Base-by-base conservation (phyloP, 2,797 vertebrate species). In the Amblyraja radiata region DNA sequence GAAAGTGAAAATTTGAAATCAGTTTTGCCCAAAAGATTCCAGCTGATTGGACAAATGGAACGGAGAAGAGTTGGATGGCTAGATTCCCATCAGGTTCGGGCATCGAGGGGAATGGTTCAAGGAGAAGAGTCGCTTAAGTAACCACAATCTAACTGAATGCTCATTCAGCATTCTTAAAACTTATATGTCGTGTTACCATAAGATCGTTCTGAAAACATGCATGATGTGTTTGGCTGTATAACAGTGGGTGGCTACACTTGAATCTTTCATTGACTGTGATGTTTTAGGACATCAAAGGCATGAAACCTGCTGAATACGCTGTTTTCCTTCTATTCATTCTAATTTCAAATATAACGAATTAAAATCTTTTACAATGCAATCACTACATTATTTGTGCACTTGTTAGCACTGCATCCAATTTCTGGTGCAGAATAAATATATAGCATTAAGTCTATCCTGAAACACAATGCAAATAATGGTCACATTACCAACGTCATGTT, bases 331-430 rank as follows among this genome's bases (percentile, higher is more conserved):
- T 68, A 18, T 21, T n/a, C 36, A 23, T 68, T 68, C 65, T 63
- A 88, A 74, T 21, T 32, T 8, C 61, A 68, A 88, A 88, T 36
- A 84, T 28, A 84, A 32, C 14, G 23, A 16, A 10, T 88, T 68
- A 36, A 88, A 36, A 18, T 18, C 14, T 68, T 74, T 23, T 73
- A 5, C 68, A 74, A 14, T 54, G 10, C 11, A 74, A 71, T 25
- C 1, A 18, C 90, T 92, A 63, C 61, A 91, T 54, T 74, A 91
- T 14, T 91, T 1, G 54, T 91, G 54, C 39, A 28, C 36, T 90
- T 88, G n/a, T 65, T 71, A 71, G 23, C 39, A 92, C 6, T 76
- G 25, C n/a, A 76, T 92, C 90, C 39, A 76, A 92, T 92, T 76
- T 76, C 39, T 58, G 36, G 13, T 58, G 76, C 28, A 92, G 2